Conservation (phyloP, 2,888 invertebrate species). For the Pedicia rivosa region DNA sequence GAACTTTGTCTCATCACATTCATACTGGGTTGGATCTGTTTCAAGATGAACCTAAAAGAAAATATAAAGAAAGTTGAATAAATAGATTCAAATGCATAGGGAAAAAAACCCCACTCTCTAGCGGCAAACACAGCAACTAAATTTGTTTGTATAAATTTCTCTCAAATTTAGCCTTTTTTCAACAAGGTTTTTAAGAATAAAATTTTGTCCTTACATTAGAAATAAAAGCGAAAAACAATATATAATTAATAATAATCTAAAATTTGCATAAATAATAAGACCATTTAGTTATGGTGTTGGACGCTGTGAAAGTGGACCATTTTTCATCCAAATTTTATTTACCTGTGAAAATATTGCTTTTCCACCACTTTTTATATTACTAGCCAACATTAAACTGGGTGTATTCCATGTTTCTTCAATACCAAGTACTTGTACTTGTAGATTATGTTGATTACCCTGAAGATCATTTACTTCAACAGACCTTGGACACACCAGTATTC, state of each 20-base stretch:
- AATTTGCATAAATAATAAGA: no score
- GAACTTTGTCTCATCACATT: conserved; percentile 42
- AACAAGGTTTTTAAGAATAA: no score
- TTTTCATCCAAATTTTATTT: conserved; percentile 10
- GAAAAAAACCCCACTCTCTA: no score
- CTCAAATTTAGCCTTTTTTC: no score
- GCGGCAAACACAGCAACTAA: no score
- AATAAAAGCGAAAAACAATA: no score
- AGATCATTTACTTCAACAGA: conserved; percentile 33
- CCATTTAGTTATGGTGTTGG: no score
- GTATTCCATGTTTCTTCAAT: conserved; percentile 81
- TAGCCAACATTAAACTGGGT: conserved; percentile 60
- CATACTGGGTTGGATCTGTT: conserved; percentile 52
- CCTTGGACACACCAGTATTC: conserved; percentile 33
- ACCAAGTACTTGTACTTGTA: conserved; percentile 62
- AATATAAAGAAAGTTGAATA: neutral
- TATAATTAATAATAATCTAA: no score
- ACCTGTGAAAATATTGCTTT: conserved; percentile 70
- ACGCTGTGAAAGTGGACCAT: no score
- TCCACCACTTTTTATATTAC: conserved; percentile 45
- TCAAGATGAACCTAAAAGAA: conserved; percentile 58
- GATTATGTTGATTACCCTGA: conserved; percentile 41
- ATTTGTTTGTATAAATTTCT: no score
- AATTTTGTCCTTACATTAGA: no score
- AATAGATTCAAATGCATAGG: neutral